Base-by-base conservation (phyloP, 2,797 vertebrate genomes). In the Coregonus ussuriensis region DNA sequence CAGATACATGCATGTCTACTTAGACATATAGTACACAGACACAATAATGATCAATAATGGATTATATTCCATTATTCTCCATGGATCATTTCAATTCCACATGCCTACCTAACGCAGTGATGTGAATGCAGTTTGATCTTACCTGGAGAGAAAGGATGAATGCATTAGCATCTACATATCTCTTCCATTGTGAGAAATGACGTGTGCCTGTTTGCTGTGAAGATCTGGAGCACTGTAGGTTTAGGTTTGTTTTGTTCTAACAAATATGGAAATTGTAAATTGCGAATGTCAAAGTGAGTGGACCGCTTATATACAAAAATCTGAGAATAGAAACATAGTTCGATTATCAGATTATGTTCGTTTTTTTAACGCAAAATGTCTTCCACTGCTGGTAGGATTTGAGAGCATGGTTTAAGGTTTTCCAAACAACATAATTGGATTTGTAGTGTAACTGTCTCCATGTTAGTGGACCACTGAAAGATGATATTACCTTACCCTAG, bases 391-490 rank as follows among this genome's bases (percentile, higher is more conserved):
- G 18, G 56, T 18, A 59, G 56, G 56, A 59, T 72, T 71, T 66
- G 33, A 33, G 62, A 63, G 53, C 41, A 47, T 41, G 41, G 67
- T 69, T 4, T 52, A 41, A 71, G 37, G 29, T 13, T n/a, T 62
- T 25, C 6, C 54, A 33, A 56, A 71, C 56, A 65, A 37, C 31
- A 66, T 75, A 71, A 71, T 74, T 72, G 67, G n/a, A 54, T 69
- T 69, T 76, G 21, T 35, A n/a, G 53, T 53, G 63, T 29, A 35
- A 6, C 41, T 16, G 67, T 76, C 25, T 72, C 51, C 47, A 51
- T 66, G 59, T 41, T 41, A 37, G 33, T 25, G 15, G 33, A 37
- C 41, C 13, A 51, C 59, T 41, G 33, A 65, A 25, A 63, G 73
- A 16, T 65, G 35, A 41, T 15, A 59, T 56, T 41, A 15, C 13